Percentiles rank a stretch among this genome's conserved stretches.
phyloP scores from a whole-genome alignment of 2,113 vertebrate genomes.

The Pachyramphus minor region DNA sequence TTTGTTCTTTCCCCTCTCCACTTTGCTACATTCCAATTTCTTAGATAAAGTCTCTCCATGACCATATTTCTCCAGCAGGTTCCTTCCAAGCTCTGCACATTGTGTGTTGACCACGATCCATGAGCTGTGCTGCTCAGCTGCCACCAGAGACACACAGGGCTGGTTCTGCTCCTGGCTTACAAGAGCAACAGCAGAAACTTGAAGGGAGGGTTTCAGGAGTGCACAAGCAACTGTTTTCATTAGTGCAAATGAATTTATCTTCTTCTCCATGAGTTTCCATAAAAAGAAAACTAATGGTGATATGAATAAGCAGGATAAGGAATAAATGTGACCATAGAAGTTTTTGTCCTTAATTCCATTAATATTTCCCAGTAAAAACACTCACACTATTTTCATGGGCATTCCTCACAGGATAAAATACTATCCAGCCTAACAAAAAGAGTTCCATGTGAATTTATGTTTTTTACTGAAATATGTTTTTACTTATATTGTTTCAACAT shows the following conservation, averaged over 20 bases:
- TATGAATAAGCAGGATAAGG: neutral
- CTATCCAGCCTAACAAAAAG: rapidly evolving
- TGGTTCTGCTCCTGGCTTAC: neutral
- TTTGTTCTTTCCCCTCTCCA: rapidly evolving
- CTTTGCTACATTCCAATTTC: neutral
- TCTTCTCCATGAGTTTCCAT: neutral
- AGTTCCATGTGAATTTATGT: neutral
- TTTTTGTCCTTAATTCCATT: neutral
- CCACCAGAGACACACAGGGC: neutral
- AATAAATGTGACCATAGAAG: neutral
- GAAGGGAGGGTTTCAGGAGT: neutral
- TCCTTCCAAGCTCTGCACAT: neutral
- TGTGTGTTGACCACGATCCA: neutral
- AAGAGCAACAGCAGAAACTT: neutral
- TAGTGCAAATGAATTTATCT: neutral
- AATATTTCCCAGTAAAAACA: neutral
- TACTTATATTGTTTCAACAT: neutral
- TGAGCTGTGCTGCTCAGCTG: neutral
- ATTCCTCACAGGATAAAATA: neutral
- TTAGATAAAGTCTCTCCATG: neutral
- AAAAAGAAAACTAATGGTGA: neutral
- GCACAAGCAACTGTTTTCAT: neutral
- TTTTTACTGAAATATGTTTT: neutral
- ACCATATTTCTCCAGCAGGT: neutral
- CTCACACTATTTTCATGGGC: neutral